Evolutionary conservation across 2,113 vertebrate species (phyloP).

Genomic region (Indri indri): DNA sequence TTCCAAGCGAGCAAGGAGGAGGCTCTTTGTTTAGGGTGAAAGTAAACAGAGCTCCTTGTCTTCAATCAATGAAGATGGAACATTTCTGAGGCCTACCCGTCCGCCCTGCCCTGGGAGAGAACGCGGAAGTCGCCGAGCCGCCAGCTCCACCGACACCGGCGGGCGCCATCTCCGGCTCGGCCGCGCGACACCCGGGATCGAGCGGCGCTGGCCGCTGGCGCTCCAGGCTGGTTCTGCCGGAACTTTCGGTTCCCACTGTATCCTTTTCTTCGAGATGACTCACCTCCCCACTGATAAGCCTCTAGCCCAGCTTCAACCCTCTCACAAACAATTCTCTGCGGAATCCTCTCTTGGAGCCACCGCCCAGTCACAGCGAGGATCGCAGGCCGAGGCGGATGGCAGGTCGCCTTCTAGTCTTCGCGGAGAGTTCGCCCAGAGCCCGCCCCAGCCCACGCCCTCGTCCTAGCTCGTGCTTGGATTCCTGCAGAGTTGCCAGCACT

Average conservation of each 20-base stretch:
- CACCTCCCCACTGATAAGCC: background rate
- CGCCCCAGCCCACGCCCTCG: background rate
- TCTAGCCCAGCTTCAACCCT: background rate
- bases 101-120: background rate
- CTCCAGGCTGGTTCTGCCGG: background rate
- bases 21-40: background rate
- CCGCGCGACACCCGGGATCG: fast-evolving
- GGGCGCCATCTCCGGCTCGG: background rate
- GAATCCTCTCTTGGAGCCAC: background rate
- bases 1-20: background rate
- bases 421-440: background rate
- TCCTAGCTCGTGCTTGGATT: background rate
- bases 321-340: background rate
- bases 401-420: background rate
- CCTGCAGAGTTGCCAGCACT: background rate
- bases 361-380: background rate
- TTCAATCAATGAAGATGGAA: background rate
- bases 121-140: too few species aligned
- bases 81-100: background rate
- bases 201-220: background rate
- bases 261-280: background rate
- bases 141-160: fast-evolving
- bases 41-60: background rate
- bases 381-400: background rate
- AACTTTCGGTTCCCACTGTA: background rate